These are phyloP conservation scores for Tuberolachnus salignus DNA, from an alignment of 2,888 invertebrate genomes.

Conservation along the genomic window DNA sequence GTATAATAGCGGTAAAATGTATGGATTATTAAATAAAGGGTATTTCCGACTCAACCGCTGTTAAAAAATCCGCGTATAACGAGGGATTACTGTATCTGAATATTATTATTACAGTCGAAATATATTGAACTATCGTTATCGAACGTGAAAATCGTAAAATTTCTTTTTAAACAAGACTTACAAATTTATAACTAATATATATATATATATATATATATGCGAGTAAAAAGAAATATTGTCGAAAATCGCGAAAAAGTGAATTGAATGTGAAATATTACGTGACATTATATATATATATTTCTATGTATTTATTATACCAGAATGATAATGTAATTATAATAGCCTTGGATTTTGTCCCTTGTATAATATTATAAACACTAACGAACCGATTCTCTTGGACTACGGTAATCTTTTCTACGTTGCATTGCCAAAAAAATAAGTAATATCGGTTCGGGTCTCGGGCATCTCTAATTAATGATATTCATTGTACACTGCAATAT, in stretches of 20 bases:
- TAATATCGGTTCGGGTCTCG: conserved; percentile 38
- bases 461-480: conserved; percentile 34
- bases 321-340: conserved; percentile 24
- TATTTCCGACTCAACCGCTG: too few relatives aligned
- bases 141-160: too few relatives aligned
- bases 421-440: conserved; percentile 43
- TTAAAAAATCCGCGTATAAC: too few relatives aligned
- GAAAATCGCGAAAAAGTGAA: neutral
- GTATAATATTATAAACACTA: conserved; percentile 28
- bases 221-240: conserved; percentile 10
- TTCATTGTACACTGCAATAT: conserved; percentile 33
- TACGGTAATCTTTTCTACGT: conserved; percentile 52
- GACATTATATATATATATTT: too few relatives aligned
- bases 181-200: too few relatives aligned
- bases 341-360: conserved; percentile 36
- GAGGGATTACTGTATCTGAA: too few relatives aligned
- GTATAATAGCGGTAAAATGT: too few relatives aligned
- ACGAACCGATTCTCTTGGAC: conserved; percentile 50
- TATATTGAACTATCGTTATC: too few relatives aligned
- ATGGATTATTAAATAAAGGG: too few relatives aligned
- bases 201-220: neutral
- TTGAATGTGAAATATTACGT: neutral
- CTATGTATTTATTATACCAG: neutral
- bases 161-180: too few relatives aligned
- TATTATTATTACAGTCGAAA: too few relatives aligned